These are phyloP conservation scores for Sardinella longiceps DNA, from an alignment of 2,797 vertebrate species.

Conservation along the genomic window DNA sequence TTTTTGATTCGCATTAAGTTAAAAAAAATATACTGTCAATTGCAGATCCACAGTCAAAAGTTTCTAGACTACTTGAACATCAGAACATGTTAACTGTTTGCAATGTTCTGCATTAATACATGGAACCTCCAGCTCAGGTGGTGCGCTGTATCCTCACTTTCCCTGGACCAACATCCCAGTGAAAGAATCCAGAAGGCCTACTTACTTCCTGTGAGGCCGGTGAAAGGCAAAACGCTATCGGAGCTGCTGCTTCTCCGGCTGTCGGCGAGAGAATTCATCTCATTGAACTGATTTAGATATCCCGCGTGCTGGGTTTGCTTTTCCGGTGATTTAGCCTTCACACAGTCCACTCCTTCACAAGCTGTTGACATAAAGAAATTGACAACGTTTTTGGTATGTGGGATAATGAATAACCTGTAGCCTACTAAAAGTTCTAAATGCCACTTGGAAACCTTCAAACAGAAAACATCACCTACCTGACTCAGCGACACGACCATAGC, in stretches of 20 bases:
- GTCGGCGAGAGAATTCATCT: conserved; percentile 72
- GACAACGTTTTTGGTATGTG: background rate
- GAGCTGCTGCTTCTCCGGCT: conserved; percentile 73
- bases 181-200: background rate
- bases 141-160: background rate
- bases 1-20: too few relatives aligned
- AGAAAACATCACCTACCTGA: conserved; percentile 59
- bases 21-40: too few relatives aligned
- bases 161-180: background rate
- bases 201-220: conserved; percentile 85
- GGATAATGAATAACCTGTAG: background rate
- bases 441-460: too few relatives aligned
- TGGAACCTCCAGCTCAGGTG: background rate
- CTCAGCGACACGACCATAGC: conserved; percentile 40
- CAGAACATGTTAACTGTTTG: too few relatives aligned
- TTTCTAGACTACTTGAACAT: too few relatives aligned
- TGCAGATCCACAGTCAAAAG: too few relatives aligned
- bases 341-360: conserved; percentile 62
- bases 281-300: conserved; percentile 67
- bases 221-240: conserved; percentile 79
- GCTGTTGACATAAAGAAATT: conserved; percentile 46
- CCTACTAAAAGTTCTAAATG: background rate
- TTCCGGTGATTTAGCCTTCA: conserved; percentile 31
- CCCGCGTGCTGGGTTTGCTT: conserved; percentile 55
- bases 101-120: too few relatives aligned